These are phyloP conservation scores for Blera fallax DNA, from an alignment of 2,888 invertebrate genomes.

Conservation along the genomic window DNA sequence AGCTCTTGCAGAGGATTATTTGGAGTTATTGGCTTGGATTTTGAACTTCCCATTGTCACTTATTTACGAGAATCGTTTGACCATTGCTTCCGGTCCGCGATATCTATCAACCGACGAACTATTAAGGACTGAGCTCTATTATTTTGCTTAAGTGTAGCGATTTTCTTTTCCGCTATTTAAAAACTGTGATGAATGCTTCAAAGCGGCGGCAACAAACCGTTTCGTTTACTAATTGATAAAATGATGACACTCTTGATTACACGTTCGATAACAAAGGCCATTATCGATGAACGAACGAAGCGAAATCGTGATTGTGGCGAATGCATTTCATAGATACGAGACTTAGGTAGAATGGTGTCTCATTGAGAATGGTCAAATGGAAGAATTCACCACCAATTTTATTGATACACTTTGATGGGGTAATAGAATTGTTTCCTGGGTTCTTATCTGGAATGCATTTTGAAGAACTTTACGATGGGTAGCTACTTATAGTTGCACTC, in stretches of 20 bases:
- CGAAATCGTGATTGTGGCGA: slow-evolving; percentile 19
- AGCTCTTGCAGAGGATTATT: slow-evolving; percentile 78
- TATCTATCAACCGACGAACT: slow-evolving; percentile 20
- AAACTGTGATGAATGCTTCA: slow-evolving; percentile 13
- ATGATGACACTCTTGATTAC: slow-evolving; percentile 66
- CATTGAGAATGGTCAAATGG: slow-evolving; percentile 46
- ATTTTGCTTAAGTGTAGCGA: background rate
- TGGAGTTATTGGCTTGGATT: slow-evolving; percentile 76
- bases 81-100: slow-evolving; percentile 5
- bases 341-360: slow-evolving; percentile 7
- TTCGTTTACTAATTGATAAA: slow-evolving; percentile 63
- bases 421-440: slow-evolving; percentile 17
- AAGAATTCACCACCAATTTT: background rate
- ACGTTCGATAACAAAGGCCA: slow-evolving; percentile 57
- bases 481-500: slow-evolving; percentile 24
- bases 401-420: background rate
- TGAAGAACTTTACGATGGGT: background rate
- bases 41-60: slow-evolving; percentile 78
- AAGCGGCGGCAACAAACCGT: slow-evolving; percentile 16
- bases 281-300: slow-evolving; percentile 50
- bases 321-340: slow-evolving; percentile 43
- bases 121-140: slow-evolving; percentile 10
- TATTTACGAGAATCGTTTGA: background rate
- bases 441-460: slow-evolving; percentile 10
- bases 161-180: slow-evolving; percentile 6